Evolutionary conservation across 2,797 vertebrate species (phyloP), one percentile per base, ranked within the genome.

Genomic region (Tapirus indicus): DNA sequence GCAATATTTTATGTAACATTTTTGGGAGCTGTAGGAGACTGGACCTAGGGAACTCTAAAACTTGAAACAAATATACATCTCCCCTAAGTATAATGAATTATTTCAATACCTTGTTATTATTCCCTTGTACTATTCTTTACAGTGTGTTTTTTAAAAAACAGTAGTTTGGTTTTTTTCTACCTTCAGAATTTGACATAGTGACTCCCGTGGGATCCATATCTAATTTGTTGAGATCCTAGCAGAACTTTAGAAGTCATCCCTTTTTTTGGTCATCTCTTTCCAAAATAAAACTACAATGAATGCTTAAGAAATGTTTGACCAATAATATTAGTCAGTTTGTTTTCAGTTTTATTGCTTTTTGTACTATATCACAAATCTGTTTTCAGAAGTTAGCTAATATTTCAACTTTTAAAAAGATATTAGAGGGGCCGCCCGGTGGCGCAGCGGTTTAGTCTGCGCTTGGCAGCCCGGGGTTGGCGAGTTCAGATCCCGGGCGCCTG

Each of bases 231-330:
- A 87, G 44, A 74, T 88, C 49, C 49, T 92, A 29, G 27, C 21
- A 86, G n/a, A 66, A 54, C 21, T 56, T 87, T n/a, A 77, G 29
- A 88, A 88, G 72, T 91, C 23, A 27, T 87, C 23, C 32, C 11
- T 75, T 80, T 44, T 41, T 38, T n/a, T 66, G 17, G 0, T 89
- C 10, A n/a, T 71, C 27, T 90, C 41, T 94, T 86, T 88, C 32
- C 93, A 83, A 29, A 83, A 75, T 94, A 94, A 94, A 92, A 72
- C 85, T 88, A 72, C 8, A 92, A 10, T 47, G 77, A 87, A 88
- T 71, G 29, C 66, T 66, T 80, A 92, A 88, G 17, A 91, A 68
- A 21, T 58, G 29, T 72, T 71, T 83, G 32, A 58, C 75, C 35
- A 64, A 1, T 86, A 44, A 2, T 87, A 83, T 58, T 82, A 84